Percentiles rank a stretch among this genome's conserved stretches.
Conservation (phyloP, 2,797 vertebrate species). For the Euthynnus affinis region DNA sequence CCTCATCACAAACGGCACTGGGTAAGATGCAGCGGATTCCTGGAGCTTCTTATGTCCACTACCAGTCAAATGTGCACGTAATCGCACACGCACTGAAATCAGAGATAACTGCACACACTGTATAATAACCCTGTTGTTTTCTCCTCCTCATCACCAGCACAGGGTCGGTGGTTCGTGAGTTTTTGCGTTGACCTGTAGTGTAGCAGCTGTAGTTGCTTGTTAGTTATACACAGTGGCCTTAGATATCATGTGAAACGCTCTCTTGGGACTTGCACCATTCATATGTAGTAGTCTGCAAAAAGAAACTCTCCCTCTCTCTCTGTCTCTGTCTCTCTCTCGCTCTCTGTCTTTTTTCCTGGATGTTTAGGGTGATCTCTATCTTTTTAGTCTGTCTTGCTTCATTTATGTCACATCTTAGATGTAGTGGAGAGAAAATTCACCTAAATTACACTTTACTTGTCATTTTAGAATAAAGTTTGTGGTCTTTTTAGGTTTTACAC, state of each 20-base stretch:
- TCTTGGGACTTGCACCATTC: conserved; percentile 13
- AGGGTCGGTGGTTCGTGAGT: conserved; percentile 72
- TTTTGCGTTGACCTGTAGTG: conserved; percentile 30
- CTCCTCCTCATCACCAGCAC: conserved; percentile 69
- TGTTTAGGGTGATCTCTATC: background rate
- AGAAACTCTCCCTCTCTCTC: background rate
- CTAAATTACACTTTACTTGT: background rate
- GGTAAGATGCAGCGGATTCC: conserved; percentile 71
- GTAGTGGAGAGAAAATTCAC: conserved; percentile 14
- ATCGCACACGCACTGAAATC: background rate
- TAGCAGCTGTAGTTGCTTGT: conserved; percentile 52
- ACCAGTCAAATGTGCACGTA: background rate
- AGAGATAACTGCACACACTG: background rate
- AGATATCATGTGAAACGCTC: conserved; percentile 14
- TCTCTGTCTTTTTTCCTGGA: background rate
- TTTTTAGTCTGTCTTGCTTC: background rate
- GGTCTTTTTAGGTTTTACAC: too few species aligned
- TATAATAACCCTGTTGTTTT: conserved; percentile 44
- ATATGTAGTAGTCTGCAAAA: conserved; percentile 1
- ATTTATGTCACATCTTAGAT: background rate
- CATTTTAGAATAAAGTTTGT: too few species aligned
- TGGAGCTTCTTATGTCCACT: background rate
- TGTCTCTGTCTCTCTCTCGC: background rate
- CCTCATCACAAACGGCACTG: conserved; percentile 79
- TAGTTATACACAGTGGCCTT: background rate